Conservation (phyloP, 1,140 invertebrate species). For the Hylyphantes graminicola region DNA sequence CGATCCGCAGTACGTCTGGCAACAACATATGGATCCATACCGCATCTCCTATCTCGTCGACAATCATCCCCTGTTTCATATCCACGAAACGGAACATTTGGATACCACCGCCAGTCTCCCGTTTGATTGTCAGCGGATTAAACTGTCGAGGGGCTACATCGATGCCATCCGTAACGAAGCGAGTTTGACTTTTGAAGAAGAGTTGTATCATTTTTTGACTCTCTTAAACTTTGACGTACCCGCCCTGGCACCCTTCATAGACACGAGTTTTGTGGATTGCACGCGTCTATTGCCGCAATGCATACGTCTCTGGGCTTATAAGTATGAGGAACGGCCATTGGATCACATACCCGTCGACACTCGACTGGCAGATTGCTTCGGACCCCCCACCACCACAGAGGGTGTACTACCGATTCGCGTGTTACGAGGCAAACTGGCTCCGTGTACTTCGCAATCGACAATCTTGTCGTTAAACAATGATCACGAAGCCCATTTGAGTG, state of each 20-base stretch:
- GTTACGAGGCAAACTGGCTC: background rate
- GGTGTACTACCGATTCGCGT: background rate
- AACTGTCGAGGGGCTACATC: background rate
- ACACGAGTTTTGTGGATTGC: background rate
- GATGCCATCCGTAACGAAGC: background rate
- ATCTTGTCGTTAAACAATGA: slow-evolving; percentile 24
- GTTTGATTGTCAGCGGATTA: background rate
- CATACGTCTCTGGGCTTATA: slow-evolving; percentile 3
- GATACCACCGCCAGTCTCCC: background rate
- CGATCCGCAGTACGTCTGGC: background rate
- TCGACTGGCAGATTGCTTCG: background rate
- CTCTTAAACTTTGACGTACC: slow-evolving; percentile 4
- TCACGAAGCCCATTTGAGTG: too few species aligned
- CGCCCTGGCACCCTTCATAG: background rate
- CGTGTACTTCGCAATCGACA: background rate
- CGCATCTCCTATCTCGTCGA: background rate
- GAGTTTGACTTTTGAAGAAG: slow-evolving; percentile 9
- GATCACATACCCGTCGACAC: background rate
- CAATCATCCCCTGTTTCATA: background rate
- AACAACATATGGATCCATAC: background rate
- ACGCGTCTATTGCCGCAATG: slow-evolving; percentile 18
- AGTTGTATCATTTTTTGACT: slow-evolving; percentile 9
- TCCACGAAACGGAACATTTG: background rate
- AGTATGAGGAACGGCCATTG: background rate
- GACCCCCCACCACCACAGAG: background rate